phyloP scores from a whole-genome alignment of 1,140 invertebrate genomes.

The Brachionus rubens region DNA sequence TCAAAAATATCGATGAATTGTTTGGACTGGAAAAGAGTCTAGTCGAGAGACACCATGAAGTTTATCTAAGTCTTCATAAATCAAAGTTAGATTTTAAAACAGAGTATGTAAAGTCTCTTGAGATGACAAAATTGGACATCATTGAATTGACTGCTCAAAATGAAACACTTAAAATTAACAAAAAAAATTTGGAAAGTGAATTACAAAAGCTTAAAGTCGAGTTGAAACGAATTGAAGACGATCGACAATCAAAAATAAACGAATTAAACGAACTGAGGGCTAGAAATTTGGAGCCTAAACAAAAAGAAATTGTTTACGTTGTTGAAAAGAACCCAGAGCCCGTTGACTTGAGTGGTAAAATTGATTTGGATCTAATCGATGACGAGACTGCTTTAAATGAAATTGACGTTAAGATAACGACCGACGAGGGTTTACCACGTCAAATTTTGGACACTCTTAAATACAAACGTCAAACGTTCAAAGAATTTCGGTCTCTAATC shows the following conservation, averaged over 20 bases:
- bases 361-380: constrained; percentile 7
- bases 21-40: not conserved
- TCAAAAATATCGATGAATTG: not conserved
- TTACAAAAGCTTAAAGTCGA: not conserved
- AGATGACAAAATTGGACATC: not conserved
- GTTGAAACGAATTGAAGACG: not conserved
- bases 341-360: not conserved
- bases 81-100: not conserved
- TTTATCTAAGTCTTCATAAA: not conserved
- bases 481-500: constrained; percentile 21
- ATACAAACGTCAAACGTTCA: not conserved
- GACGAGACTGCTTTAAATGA: not conserved
- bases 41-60: not conserved
- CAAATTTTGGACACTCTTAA: constrained; percentile 11
- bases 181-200: not conserved
- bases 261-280: not conserved
- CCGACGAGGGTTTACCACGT: not conserved
- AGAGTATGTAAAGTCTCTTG: not conserved
- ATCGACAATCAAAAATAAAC: not conserved
- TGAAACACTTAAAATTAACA: constrained; percentile 2
- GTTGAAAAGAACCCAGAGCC: not conserved
- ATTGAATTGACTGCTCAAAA: constrained; percentile 2
- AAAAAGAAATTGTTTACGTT: not conserved
- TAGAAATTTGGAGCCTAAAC: not conserved
- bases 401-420: not conserved